Percentiles rank a stretch among this genome's conserved stretches.
Evolutionary conservation across 2,113 vertebrate genomes (phyloP).

Genomic region (Upupa epops): DNA sequence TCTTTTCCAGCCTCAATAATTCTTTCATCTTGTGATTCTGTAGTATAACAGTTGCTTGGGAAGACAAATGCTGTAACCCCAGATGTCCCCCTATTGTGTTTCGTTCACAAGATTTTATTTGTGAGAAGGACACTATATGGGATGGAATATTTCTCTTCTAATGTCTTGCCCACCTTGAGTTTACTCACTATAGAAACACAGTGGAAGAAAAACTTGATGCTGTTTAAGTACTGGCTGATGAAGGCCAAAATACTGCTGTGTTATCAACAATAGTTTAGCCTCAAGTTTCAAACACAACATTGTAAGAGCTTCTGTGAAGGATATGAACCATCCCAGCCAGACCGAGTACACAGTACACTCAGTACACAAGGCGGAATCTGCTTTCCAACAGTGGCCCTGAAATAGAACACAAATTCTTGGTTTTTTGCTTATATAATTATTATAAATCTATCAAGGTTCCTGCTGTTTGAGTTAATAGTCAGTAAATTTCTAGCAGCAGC

Average conservation of each 20-base stretch:
- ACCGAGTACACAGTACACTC: not conserved
- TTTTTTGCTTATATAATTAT: not conserved
- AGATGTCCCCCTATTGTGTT: not conserved
- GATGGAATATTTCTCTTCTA: not conserved
- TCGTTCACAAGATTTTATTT: not conserved
- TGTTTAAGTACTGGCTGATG: not conserved
- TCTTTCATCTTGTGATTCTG: too few relatives aligned
- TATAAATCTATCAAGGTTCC: not conserved
- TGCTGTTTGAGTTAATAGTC: not conserved
- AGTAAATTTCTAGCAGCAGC: not conserved
- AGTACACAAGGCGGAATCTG: not conserved
- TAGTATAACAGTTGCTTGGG: not conserved
- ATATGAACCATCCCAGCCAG: accelerated
- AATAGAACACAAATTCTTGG: not conserved
- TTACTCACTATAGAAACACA: not conserved
- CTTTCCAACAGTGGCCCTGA: not conserved
- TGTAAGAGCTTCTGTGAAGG: not conserved
- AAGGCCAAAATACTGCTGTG: not conserved
- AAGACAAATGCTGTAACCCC: not conserved
- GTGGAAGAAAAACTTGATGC: not conserved
- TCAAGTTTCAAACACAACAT: not conserved
- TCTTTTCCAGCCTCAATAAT: too few relatives aligned
- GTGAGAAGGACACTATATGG: not conserved
- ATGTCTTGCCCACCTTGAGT: accelerated
- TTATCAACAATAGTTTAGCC: not conserved